These are phyloP conservation scores for Drosophila baimaii DNA, from an alignment of 1,140 invertebrate genomes.

Conservation along the genomic window DNA sequence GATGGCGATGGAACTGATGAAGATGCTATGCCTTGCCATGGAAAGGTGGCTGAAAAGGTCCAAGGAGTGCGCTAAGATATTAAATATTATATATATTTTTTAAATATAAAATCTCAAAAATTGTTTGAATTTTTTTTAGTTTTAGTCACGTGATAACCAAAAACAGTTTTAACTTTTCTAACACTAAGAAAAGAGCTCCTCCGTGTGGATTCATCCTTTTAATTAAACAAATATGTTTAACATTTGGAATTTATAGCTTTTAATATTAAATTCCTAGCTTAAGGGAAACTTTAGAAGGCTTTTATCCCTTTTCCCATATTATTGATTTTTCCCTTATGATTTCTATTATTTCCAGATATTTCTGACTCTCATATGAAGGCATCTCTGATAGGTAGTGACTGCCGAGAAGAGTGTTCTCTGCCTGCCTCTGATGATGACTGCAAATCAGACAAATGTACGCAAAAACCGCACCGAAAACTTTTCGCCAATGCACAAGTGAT, in stretches of 20 bases:
- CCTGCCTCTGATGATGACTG: conserved; percentile 61
- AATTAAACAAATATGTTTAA: neutral
- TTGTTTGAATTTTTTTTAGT: too few relatives aligned
- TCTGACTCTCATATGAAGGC: conserved; percentile 3
- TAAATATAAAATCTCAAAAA: too few relatives aligned
- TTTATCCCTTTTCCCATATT: neutral
- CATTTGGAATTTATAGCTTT: neutral
- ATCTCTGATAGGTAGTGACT: conserved; percentile 22
- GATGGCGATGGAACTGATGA: conserved; percentile 10
- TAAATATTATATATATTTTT: neutral
- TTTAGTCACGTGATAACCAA: too few relatives aligned
- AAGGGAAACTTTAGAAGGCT: neutral
- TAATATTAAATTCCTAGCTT: neutral
- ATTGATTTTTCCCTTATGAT: neutral
- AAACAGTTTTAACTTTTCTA: too few relatives aligned
- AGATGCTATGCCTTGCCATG: conserved; percentile 2
- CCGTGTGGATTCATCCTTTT: too few relatives aligned
- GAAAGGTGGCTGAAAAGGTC: conserved; percentile 8
- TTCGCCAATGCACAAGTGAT: conserved; percentile 66
- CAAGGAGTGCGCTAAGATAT: neutral
- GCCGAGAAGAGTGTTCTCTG: conserved; percentile 22
- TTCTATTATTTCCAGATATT: conserved; percentile 1
- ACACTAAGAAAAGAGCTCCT: too few relatives aligned
- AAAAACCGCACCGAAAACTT: conserved; percentile 77
- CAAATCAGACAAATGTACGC: conserved; percentile 81